phyloP scores from a whole-genome alignment of 1,140 invertebrate genomes.

The Centruroides vittatus region DNA sequence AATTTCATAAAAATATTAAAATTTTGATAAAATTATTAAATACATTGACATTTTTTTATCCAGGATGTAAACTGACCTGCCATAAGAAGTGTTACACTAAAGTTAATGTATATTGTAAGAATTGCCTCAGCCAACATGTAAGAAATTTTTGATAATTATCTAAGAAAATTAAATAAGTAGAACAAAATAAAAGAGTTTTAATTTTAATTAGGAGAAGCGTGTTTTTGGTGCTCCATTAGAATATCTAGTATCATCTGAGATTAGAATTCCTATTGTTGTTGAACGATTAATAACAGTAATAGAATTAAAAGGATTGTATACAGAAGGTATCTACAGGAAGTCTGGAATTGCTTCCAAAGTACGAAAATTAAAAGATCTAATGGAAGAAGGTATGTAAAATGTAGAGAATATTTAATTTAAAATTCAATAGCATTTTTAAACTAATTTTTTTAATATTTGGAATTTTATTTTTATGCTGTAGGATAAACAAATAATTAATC shows the following conservation, averaged over 20 bases:
- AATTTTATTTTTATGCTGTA: no score
- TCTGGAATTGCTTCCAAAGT: slow-evolving; percentile 50
- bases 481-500: no score
- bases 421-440: no score
- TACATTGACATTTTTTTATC: slow-evolving; percentile 26
- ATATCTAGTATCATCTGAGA: slow-evolving; percentile 45
- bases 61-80: slow-evolving; percentile 82
- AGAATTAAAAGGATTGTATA: slow-evolving; percentile 80
- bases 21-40: slow-evolving; percentile 1
- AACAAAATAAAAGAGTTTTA: no score
- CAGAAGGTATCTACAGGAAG: slow-evolving; percentile 85
- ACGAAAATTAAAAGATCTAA: slow-evolving; percentile 26
- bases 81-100: slow-evolving; percentile 86
- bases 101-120: slow-evolving; percentile 35
- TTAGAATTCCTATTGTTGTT: slow-evolving; percentile 59
- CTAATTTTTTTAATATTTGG: no score
- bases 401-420: no score
- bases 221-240: slow-evolving; percentile 64
- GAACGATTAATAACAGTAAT: slow-evolving; percentile 77
- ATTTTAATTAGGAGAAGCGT: slow-evolving; percentile 26
- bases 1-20: background rate
- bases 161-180: no score
- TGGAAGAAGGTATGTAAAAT: slow-evolving; percentile 23
- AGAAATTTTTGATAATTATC: slow-evolving; percentile 2
- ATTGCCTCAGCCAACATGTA: slow-evolving; percentile 18